Conservation (phyloP, 2,888 invertebrate species). For the Ectropis crepuscularia region DNA sequence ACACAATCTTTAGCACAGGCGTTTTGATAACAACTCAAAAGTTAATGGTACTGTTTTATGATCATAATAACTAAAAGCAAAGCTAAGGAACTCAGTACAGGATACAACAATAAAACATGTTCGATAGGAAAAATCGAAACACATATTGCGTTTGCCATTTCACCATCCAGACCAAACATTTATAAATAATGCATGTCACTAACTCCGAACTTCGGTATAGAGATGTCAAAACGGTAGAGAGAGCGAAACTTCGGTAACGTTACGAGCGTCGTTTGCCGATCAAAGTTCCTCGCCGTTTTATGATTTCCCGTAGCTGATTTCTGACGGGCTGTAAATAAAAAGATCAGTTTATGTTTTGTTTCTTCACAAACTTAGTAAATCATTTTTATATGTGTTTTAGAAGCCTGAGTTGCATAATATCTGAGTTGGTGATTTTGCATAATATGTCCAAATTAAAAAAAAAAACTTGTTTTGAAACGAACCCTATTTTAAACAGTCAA, state of each 20-base stretch:
- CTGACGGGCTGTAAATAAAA: constrained; percentile 24
- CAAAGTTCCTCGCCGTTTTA: constrained; percentile 57
- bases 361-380: constrained; percentile 1
- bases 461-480: too few relatives aligned
- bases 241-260: constrained; percentile 64
- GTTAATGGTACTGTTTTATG: too few relatives aligned
- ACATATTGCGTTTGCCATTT: constrained; percentile 37
- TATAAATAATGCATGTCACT: constrained; percentile 54
- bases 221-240: constrained; percentile 68
- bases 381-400: background rate
- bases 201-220: constrained; percentile 65
- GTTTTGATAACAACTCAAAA: too few relatives aligned
- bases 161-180: constrained; percentile 40
- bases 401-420: too few relatives aligned
- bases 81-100: too few relatives aligned
- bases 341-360: constrained; percentile 15
- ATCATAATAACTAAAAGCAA: too few relatives aligned
- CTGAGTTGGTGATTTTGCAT: too few relatives aligned
- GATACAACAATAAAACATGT: constrained; percentile 6
- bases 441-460: too few relatives aligned
- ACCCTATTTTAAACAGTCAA: too few relatives aligned
- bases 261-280: constrained; percentile 55
- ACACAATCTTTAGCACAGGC: too few relatives aligned
- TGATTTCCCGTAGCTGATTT: constrained; percentile 35
- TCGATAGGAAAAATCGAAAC: constrained; percentile 33